phyloP scores from a whole-genome alignment of 1,140 invertebrate genomes.

The Thaumatotibia leucotreta region DNA sequence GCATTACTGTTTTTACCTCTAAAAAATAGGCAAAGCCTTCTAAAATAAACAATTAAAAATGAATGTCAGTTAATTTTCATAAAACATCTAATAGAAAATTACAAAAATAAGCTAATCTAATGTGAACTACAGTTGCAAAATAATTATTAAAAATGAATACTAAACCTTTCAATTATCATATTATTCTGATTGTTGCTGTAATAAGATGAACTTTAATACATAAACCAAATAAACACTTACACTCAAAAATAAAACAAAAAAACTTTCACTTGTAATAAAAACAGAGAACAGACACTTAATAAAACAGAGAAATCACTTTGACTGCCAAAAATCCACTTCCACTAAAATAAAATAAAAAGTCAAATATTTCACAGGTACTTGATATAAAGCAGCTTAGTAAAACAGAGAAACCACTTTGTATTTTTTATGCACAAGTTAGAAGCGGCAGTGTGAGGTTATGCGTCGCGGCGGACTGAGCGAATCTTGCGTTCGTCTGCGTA shows the following conservation, averaged over 20 bases:
- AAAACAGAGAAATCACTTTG: too few species aligned
- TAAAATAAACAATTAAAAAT: too few species aligned
- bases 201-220: not conserved
- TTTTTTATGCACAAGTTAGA: not conserved
- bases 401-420: not conserved
- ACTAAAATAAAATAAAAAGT: not conserved
- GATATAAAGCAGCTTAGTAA: too few species aligned
- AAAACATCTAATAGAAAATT: too few species aligned
- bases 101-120: not conserved
- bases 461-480: not conserved
- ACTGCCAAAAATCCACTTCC: not conserved
- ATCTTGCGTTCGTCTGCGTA: not conserved
- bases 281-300: too few species aligned
- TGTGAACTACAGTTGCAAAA: not conserved
- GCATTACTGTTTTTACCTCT: too few species aligned
- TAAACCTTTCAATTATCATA: not conserved
- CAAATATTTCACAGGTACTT: too few species aligned
- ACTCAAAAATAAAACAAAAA: not conserved
- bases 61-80: not conserved
- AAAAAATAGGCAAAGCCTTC: too few species aligned
- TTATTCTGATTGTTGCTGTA: not conserved
- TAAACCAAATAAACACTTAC: not conserved
- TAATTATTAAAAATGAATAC: not conserved
- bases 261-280: too few species aligned
- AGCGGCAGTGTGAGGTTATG: not conserved